Evolutionary conservation across 2,888 invertebrate species (phyloP).

Genomic region (Eristalinus sepulchralis): DNA sequence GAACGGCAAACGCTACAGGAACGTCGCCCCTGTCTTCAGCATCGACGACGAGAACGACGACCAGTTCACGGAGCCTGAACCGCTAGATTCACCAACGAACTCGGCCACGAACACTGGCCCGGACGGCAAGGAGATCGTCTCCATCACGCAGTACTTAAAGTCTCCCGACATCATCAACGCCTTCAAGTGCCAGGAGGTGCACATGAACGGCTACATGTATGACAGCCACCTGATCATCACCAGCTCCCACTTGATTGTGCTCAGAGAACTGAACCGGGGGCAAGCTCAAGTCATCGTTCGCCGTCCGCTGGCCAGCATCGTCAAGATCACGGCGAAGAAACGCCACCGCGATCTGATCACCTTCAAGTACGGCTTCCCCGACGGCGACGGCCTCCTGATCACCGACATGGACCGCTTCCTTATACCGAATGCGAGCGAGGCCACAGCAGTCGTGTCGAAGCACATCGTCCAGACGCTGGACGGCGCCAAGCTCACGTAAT

Average conservation of each 20-base stretch:
- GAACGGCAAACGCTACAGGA: constrained; percentile 93
- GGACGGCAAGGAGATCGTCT: constrained; percentile 90
- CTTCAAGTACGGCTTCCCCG: constrained; percentile 95
- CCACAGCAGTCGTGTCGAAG: constrained; percentile 93
- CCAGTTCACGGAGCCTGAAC: constrained; percentile 74
- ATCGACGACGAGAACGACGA: constrained; percentile 93
- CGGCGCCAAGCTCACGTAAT: constrained; percentile 77
- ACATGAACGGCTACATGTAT: constrained; percentile 93
- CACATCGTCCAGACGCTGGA: constrained; percentile 88
- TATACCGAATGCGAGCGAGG: constrained; percentile 94
- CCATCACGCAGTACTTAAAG: constrained; percentile 90
- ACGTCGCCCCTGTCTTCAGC: constrained; percentile 95
- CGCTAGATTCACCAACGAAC: constrained; percentile 76
- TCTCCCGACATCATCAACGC: constrained; percentile 91
- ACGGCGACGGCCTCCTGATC: constrained; percentile 90
- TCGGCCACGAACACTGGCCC: constrained; percentile 82
- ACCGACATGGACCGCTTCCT: constrained; percentile 95
- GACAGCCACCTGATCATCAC: constrained; percentile 94
- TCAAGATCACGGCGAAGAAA: constrained; percentile 98
- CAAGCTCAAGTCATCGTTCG: constrained; percentile 93
- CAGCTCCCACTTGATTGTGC: constrained; percentile 90
- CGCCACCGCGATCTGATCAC: constrained; percentile 97
- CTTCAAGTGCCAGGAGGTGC: constrained; percentile 96
- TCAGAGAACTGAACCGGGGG: constrained; percentile 89
- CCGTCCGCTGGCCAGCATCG: constrained; percentile 93